These are phyloP conservation scores for Cephus nigrinus DNA, from an alignment of 2,888 invertebrate species.

Conservation along the genomic window DNA sequence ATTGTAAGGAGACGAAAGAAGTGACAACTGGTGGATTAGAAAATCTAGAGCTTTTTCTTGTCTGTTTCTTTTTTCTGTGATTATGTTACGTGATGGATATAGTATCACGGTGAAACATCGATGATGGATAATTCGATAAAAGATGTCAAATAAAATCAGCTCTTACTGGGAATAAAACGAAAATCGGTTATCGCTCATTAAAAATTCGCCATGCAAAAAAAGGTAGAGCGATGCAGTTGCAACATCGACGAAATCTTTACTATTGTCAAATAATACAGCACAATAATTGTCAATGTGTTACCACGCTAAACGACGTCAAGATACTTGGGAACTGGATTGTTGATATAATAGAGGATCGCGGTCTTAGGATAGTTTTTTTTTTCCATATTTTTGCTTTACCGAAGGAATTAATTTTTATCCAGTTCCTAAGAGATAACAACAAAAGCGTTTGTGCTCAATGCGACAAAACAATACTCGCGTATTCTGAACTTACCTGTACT, in stretches of 20 bases:
- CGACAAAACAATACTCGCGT: no score
- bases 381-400: no score
- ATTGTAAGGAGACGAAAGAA: not conserved
- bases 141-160: not conserved
- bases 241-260: conserved; percentile 40
- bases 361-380: no score
- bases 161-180: conserved; percentile 19
- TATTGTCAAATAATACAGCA: conserved; percentile 8
- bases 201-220: conserved; percentile 48
- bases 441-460: no score
- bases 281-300: conserved; percentile 7
- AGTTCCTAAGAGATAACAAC: conserved; percentile 36
- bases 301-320: conserved; percentile 3
- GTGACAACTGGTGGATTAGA: conserved; percentile 29
- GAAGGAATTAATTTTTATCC: not conserved
- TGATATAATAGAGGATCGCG: no score
- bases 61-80: conserved; percentile 27
- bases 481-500: conserved; percentile 73
- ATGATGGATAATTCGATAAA: conserved; percentile 15
- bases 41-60: conserved; percentile 42
- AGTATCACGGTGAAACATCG: conserved; percentile 21
- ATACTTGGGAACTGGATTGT: no score
- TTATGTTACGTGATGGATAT: conserved; percentile 29
- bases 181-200: conserved; percentile 20
- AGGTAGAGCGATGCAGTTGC: conserved; percentile 44